Conservation (phyloP, 2,888 invertebrate genomes). For the Kryphioiulus occultus region DNA sequence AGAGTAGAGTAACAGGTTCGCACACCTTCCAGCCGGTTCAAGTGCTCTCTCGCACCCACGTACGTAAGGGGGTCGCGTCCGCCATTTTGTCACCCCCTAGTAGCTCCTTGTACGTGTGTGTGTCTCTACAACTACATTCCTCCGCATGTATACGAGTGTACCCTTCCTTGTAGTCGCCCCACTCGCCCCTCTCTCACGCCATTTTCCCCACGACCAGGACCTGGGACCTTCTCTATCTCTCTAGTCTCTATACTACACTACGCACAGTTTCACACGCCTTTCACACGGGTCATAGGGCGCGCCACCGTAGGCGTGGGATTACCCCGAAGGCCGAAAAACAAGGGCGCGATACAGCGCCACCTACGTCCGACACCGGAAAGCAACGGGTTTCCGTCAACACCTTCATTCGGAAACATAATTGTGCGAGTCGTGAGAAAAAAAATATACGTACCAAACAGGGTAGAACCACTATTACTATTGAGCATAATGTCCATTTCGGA, state of each 20-base stretch:
- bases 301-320: conserved; percentile 23
- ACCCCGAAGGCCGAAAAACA: background rate
- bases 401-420: too few relatives aligned
- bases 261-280: background rate
- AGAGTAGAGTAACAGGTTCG: background rate
- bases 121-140: too few relatives aligned
- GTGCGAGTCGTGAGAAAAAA: too few relatives aligned
- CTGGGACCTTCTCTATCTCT: too few relatives aligned
- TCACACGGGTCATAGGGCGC: conserved; percentile 23
- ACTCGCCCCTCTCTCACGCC: background rate
- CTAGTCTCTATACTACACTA: too few relatives aligned
- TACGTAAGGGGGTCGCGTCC: background rate
- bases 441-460: too few relatives aligned
- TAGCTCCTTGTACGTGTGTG: too few relatives aligned
- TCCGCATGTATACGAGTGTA: background rate
- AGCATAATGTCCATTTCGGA: too few relatives aligned
- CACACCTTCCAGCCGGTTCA: conserved; percentile 17
- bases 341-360: background rate
- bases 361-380: background rate
- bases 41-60: background rate
- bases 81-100: background rate
- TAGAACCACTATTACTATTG: too few relatives aligned
- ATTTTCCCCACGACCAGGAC: background rate
- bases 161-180: conserved; percentile 1
- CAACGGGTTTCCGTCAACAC: too few relatives aligned